Evolutionary conservation across 2,113 vertebrate species (phyloP), one percentile per base, ranked within the genome.

Genomic region (Hippolais icterina): DNA sequence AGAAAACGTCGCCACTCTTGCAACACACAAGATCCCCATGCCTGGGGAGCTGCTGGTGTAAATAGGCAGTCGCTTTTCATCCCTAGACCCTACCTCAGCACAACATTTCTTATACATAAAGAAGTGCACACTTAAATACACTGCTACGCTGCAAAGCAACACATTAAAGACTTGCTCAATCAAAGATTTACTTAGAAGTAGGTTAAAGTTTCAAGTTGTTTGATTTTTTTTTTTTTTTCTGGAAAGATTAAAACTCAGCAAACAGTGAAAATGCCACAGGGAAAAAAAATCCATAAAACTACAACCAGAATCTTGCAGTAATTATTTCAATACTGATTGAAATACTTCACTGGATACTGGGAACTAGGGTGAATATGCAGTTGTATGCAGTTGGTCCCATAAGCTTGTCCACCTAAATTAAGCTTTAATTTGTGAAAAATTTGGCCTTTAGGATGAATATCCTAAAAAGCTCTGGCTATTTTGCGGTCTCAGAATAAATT

Each of bases 11-110:
- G 0, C 91, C 91, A 75, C 86, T 92, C 91, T 92, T 94, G 89
- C 91, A 77, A 93, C 95, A 97, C 71, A 65, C 80, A 24, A 29
- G 39, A 83, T 66, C 94, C 90, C 83, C 78, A 69, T 10, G 88
- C 85, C 90, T 24, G 41, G 74, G 78, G 85, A 90, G 61, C 0
- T 64, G 61, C 60, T 89, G 90, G 84, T 81, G 78, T 63, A 83
- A 92, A 66, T 3, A 87, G 33, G 13, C 80, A 39, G 29, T 57
- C 1, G 2, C 71, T 88, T 91, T 83, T 83, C 90, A 83, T 56
- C 64, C 71, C 63, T 15, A 88, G 66, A 59, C 54, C 59, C 78
- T 31, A 91, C 84, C 82, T 93, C 90, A 83, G 78, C 28, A 57
- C 59, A 91, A 53, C 41, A 20, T 44, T 75, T 70, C 63, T 65